Base-by-base conservation (phyloP, 2,113 vertebrate species). In the Brachyhypopomus gauderio region DNA sequence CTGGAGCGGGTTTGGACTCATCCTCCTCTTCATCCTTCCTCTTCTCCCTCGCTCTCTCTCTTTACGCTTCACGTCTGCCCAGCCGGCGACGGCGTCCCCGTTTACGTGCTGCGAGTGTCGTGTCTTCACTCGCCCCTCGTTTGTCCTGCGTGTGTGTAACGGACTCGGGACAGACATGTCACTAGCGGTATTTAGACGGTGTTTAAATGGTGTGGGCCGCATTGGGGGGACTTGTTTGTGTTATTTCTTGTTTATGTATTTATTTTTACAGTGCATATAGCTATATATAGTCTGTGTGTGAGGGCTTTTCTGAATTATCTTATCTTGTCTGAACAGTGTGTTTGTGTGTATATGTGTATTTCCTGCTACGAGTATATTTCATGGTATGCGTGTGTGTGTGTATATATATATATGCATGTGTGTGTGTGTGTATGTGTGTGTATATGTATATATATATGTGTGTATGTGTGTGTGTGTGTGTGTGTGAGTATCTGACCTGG, bases 231-330 rank as follows among this genome's bases (percentile, higher is more conserved):
- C n/a, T n/a, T n/a, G n/a, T n/a, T n/a, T n/a, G n/a, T n/a, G n/a
- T n/a, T n/a, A n/a, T n/a, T n/a, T n/a, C n/a, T n/a, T n/a, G n/a
- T n/a, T n/a, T n/a, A n/a, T n/a, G n/a, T n/a, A n/a, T n/a, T n/a
- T n/a, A n/a, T n/a, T n/a, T n/a, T n/a, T n/a, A n/a, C n/a, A 80
- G 73, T 77, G 84, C 87, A 87, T 86, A 80, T 64, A 36, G n/a
- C 70, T 25, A 8, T 41, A 48, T 77, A 76, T 63, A 14, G 45
- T n/a, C 45, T 52, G 2, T 59, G 20, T 75, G 76, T 82, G 82
- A n/a, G n/a, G n/a, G n/a, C n/a, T n/a, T n/a, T n/a, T n/a, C n/a
- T n/a, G n/a, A n/a, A n/a, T n/a, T n/a, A n/a, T n/a, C n/a, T n/a
- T n/a, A n/a, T n/a, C n/a, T n/a, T 89, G 38, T 38, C 3, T 38